phyloP scores from a whole-genome alignment of 2,113 vertebrate genomes.

The Tor tambroides region DNA sequence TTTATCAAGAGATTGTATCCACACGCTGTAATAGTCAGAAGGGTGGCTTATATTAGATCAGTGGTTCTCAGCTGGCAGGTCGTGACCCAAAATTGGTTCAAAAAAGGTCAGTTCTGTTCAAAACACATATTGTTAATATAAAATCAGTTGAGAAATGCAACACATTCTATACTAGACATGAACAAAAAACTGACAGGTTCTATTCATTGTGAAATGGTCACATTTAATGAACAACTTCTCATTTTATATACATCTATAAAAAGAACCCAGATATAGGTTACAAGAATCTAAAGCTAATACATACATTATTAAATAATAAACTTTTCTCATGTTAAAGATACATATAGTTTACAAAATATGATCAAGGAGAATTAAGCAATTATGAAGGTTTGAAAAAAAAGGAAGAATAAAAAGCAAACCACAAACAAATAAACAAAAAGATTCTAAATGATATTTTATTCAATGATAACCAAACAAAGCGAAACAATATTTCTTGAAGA shows the following conservation, averaged over 20 bases:
- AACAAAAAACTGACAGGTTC: slow-evolving; percentile 56
- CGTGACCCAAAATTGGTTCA: too few species aligned
- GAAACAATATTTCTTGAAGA: slow-evolving; percentile 72
- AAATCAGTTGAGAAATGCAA: too few species aligned
- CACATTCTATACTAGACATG: background rate
- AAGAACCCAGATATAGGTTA: slow-evolving; percentile 84
- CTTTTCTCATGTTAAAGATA: slow-evolving; percentile 84
- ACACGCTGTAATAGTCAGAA: background rate
- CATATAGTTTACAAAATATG: slow-evolving; percentile 87
- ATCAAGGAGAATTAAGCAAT: slow-evolving; percentile 80
- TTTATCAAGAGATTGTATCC: background rate
- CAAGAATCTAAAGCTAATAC: slow-evolving; percentile 85
- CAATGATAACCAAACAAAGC: slow-evolving; percentile 48
- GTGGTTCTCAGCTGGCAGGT: background rate
- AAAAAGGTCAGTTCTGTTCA: background rate
- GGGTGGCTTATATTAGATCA: background rate
- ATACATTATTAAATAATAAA: slow-evolving; percentile 89
- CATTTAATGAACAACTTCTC: slow-evolving; percentile 86
- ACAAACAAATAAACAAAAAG: slow-evolving; percentile 67
- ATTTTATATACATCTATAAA: slow-evolving; percentile 88
- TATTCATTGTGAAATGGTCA: slow-evolving; percentile 84
- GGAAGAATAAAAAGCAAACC: slow-evolving; percentile 67
- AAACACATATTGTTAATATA: background rate
- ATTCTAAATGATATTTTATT: slow-evolving; percentile 34
- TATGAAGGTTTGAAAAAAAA: slow-evolving; percentile 73